phyloP scores from a whole-genome alignment of 2,113 vertebrate species.

The human region GRCh38 chr6:79300001-79300500 shows the following conservation, averaged over 20 bases:
- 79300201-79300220: background rate
- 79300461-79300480: background rate
- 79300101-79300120: background rate
- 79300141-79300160: background rate
- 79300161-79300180: background rate
- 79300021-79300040: background rate
- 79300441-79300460: background rate
- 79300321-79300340: background rate
- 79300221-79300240: background rate
- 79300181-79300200: background rate
- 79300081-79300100: background rate
- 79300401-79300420: background rate
- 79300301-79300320: background rate
- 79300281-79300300: background rate
- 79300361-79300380: background rate
- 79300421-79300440: background rate
- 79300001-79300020: background rate
- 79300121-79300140: background rate
- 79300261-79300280: background rate
- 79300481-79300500: background rate
- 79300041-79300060: background rate
- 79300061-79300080: background rate
- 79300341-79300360: background rate
- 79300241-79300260: background rate
- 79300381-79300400: background rate